Base-by-base conservation (phyloP, 2,797 vertebrate genomes). In the Sebastiscus tertius region DNA sequence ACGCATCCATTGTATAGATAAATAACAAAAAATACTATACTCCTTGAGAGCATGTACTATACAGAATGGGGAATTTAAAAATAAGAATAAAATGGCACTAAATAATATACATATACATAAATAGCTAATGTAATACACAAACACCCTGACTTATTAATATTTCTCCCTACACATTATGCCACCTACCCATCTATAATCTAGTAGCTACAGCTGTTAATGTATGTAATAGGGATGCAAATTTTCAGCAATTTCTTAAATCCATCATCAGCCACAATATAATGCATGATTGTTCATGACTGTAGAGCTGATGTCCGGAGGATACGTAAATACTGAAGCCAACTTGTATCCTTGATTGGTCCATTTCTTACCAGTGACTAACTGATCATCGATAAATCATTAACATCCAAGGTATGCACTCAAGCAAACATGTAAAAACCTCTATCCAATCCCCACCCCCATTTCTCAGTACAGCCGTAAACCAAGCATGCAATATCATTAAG, bases 381-480 rank as follows among this genome's bases (percentile, higher is more conserved):
- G 14, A 13, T 71, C 52, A 56, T 27, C 12, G 26, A 60, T 79
- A 52, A 82, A 75, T 64, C 70, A 70, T 77, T 79, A 62, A 79
- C 67, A 49, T 16, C 26, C 29, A 4, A 60, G 60, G 33, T 60
- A 79, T 67, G 77, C 33, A 34, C 39, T 66, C 46, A 60, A 72
- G 71, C n/a, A 68, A 61, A 39, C 27, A 20, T 8, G 14, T 26
- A 18, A 62, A 75, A 27, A 60, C 54, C 60, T 10, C 49, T 5
- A 52, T 39, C 2, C 20, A 13, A 54, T 46, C 34, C 36, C 49
- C 10, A 11, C 59, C 46, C 27, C 49, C 5, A 46, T 42, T 56
- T 52, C 31, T 49, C 33, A 65, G 13, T 60, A 42, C n/a, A n/a
- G 52, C n/a, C 3, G 16, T 12, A 54, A 72, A 20, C 56, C 12